phyloP scores from a whole-genome alignment of 2,797 vertebrate genomes.

The Typhlichthys subterraneus region DNA sequence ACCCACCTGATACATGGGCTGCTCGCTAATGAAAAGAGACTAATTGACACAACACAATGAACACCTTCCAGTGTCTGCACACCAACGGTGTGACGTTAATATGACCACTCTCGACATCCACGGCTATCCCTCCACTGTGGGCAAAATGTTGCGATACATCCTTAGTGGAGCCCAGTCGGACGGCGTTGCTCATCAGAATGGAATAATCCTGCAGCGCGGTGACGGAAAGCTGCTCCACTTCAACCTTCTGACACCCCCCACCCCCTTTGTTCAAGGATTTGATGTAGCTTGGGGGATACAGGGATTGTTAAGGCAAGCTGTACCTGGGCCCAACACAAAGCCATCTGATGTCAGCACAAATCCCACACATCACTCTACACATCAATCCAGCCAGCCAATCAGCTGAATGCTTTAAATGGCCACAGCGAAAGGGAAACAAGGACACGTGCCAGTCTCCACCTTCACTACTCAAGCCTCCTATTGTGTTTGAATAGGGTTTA shows the following conservation, averaged over 20 bases:
- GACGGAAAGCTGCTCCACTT: slow-evolving; percentile 3
- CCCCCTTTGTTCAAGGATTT: slow-evolving; percentile 1
- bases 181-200: not conserved
- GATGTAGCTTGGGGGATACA: slow-evolving; percentile 8
- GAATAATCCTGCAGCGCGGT: slow-evolving; percentile 4
- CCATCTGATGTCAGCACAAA: slow-evolving; percentile 23
- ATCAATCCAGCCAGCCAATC: slow-evolving; percentile 5
- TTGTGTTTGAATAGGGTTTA: too few species aligned
- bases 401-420: not conserved
- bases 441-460: not conserved
- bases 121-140: not conserved
- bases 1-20: too few species aligned
- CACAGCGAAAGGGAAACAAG: not conserved
- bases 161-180: not conserved
- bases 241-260: slow-evolving; percentile 18
- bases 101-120: not conserved
- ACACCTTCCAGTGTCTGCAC: not conserved
- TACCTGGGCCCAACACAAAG: not conserved
- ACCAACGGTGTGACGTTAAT: not conserved
- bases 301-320: slow-evolving; percentile 11
- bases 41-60: not conserved
- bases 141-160: not conserved
- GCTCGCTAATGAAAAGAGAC: too few species aligned
- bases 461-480: too few species aligned
- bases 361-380: slow-evolving; percentile 2